Percentiles rank a stretch among this genome's conserved stretches.
Conservation (phyloP, 1,140 invertebrate genomes). For the Macrocentrus cingulum region DNA sequence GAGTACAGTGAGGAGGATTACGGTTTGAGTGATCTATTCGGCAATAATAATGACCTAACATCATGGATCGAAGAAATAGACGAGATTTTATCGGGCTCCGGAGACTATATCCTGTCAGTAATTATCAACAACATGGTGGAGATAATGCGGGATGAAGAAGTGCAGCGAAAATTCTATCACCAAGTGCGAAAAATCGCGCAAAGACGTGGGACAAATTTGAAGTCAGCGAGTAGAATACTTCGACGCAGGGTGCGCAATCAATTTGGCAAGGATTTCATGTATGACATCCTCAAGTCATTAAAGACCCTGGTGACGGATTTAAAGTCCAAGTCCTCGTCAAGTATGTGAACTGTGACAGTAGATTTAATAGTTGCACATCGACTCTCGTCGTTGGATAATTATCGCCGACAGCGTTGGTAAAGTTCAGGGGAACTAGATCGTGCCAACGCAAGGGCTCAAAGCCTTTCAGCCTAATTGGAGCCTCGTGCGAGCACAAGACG, state of each 20-base stretch:
- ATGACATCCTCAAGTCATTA: constrained; percentile 7
- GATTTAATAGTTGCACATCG: background rate
- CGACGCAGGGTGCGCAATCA: constrained; percentile 8
- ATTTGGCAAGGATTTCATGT: constrained; percentile 20
- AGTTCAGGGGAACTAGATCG: constrained; percentile 8
- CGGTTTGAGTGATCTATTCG: no score
- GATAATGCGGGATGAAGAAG: constrained; percentile 8
- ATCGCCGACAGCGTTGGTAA: constrained; percentile 11
- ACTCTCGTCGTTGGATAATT: constrained; percentile 6
- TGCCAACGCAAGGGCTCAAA: constrained; percentile 10
- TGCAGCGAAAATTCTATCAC: constrained; percentile 14
- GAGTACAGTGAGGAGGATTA: no score
- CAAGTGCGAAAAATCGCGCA: constrained; percentile 18
- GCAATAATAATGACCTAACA: no score
- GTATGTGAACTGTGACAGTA: background rate
- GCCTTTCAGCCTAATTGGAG: constrained; percentile 35
- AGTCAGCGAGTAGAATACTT: background rate
- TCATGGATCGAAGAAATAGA: no score
- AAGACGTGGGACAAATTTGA: constrained; percentile 3
- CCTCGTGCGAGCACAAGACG: constrained; percentile 20
- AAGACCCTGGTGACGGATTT: constrained; percentile 6
- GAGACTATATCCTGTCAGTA: no score
- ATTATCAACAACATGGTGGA: no score
- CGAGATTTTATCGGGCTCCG: no score
- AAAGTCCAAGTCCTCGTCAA: background rate